A percentile compares a stretch with the other conserved stretches of the same genome.
phyloP scores from a whole-genome alignment of 1,140 invertebrate species.

The Melitaea cinxia region DNA sequence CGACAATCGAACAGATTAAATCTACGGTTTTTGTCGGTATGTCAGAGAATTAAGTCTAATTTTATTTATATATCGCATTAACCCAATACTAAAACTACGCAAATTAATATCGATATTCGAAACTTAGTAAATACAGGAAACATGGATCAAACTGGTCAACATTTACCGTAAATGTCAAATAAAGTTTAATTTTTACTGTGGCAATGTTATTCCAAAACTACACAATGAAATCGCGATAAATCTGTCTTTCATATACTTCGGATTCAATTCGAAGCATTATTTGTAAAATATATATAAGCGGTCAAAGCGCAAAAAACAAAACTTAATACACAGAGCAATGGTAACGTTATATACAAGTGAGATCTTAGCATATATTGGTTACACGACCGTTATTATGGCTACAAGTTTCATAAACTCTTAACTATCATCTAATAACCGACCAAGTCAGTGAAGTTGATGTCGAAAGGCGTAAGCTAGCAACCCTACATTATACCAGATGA shows the following conservation, averaged over 20 bases:
- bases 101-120: constrained; percentile 13
- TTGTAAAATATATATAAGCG: neutral
- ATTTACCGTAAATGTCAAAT: neutral
- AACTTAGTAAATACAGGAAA: neutral
- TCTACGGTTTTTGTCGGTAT: neutral
- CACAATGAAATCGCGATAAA: neutral
- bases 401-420: constrained; percentile 65
- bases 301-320: constrained; percentile 17
- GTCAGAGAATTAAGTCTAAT: neutral
- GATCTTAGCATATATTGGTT: constrained; percentile 52
- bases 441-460: constrained; percentile 46
- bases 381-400: constrained; percentile 24
- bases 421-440: constrained; percentile 37
- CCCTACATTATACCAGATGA: constrained; percentile 49
- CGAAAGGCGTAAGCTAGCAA: constrained; percentile 61
- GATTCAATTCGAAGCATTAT: neutral
- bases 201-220: neutral
- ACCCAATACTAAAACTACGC: constrained; percentile 6
- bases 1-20: neutral
- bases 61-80: neutral
- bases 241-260: constrained; percentile 2
- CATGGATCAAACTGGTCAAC: neutral
- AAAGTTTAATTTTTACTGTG: neutral
- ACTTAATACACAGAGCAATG: neutral
- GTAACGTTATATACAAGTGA: constrained; percentile 52